phyloP scores from a whole-genome alignment of 2,888 invertebrate genomes.

The Crocallis elinguaria region DNA sequence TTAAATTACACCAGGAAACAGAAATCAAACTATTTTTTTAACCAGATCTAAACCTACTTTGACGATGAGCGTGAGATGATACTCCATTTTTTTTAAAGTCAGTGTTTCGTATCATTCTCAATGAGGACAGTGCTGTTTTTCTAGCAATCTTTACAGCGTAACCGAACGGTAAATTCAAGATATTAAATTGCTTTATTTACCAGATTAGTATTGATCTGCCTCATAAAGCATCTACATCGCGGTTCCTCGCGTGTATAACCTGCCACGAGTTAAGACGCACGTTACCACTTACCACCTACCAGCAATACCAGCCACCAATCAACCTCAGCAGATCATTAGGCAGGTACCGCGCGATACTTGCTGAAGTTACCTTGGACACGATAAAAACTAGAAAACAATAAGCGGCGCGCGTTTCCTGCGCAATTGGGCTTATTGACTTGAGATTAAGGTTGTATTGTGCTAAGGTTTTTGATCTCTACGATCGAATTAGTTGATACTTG shows the following conservation, averaged over 20 bases:
- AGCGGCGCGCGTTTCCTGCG: slow-evolving; percentile 44
- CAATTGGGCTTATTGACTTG: slow-evolving; percentile 2
- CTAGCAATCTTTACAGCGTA: background rate
- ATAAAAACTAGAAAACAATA: slow-evolving; percentile 50
- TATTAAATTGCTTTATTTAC: too few relatives aligned
- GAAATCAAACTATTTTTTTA: too few relatives aligned
- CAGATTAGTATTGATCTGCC: too few relatives aligned
- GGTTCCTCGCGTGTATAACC: background rate
- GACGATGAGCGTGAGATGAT: too few relatives aligned
- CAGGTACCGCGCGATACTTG: background rate
- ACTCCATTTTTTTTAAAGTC: background rate
- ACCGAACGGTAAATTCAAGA: background rate
- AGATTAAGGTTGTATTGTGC: background rate
- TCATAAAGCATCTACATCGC: too few relatives aligned
- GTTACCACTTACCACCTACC: too few relatives aligned
- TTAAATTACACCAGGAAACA: too few relatives aligned
- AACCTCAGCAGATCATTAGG: background rate
- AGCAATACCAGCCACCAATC: too few relatives aligned
- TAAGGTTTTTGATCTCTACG: background rate
- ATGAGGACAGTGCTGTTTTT: background rate
- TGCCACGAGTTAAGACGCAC: background rate
- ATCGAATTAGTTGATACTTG: too few relatives aligned
- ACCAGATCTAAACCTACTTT: too few relatives aligned
- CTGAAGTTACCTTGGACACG: slow-evolving; percentile 42
- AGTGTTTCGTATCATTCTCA: background rate